Evolutionary conservation across 2,797 vertebrate species (phyloP).

Genomic region (Lepilemur ruficaudatus): DNA sequence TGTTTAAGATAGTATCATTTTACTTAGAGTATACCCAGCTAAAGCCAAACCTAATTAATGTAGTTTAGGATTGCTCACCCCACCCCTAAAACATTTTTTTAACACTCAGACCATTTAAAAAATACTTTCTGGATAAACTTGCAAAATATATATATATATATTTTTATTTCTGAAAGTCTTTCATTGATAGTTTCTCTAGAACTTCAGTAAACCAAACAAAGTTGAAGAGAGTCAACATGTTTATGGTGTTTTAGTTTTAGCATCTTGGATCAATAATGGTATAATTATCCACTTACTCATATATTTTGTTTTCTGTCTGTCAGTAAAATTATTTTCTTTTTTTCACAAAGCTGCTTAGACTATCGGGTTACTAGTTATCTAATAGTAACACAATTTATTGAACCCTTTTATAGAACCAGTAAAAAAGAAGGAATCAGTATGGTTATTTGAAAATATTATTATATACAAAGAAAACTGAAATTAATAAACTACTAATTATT

Average conservation of each 20-base stretch:
- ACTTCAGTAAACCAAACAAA: not conserved
- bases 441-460: not conserved
- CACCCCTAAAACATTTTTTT: not conserved
- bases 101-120: not conserved
- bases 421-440: not conserved
- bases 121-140: not conserved
- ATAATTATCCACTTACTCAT: not conserved
- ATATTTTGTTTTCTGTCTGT: not conserved
- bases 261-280: not conserved
- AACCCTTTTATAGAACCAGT: not conserved
- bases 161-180: not conserved
- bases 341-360: not conserved
- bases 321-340: not conserved
- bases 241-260: not conserved
- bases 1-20: not conserved
- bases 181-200: not conserved
- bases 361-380: not conserved
- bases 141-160: not conserved
- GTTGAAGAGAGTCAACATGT: not conserved
- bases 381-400: not conserved
- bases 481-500: not conserved
- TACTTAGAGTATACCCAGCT: not conserved
- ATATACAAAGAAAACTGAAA: not conserved
- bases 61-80: not conserved
- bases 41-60: not conserved